phyloP scores from a whole-genome alignment of 2,113 vertebrate genomes.

The Lethenteron reissneri region DNA sequence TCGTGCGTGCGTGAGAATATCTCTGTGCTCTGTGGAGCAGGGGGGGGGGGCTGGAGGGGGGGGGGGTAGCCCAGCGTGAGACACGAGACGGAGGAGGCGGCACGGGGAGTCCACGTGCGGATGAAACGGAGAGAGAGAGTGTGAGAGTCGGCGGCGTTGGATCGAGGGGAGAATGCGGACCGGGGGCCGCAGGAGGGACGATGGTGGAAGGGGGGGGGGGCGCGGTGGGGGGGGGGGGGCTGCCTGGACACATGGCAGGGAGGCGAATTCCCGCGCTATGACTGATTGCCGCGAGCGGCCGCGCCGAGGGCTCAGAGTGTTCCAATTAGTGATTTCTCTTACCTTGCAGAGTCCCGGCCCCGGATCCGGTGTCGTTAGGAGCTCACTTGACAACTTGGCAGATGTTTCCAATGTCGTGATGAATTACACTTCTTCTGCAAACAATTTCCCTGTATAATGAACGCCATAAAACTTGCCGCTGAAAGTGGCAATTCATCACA shows the following conservation, averaged over 20 bases:
- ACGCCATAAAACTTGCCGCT: constrained; percentile 6
- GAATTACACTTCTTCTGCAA: constrained; percentile 7
- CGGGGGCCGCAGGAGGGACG: not conserved
- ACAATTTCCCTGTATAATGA: constrained; percentile 7
- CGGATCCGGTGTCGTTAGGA: constrained; percentile 5
- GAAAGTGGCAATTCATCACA: constrained; percentile 6
- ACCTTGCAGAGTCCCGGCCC: constrained; percentile 3
- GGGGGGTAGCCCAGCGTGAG: too few species aligned
- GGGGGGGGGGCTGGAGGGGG: too few species aligned
- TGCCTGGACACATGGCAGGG: not conserved
- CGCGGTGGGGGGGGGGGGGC: not conserved
- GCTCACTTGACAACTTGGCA: constrained; percentile 6
- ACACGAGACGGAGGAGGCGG: not conserved
- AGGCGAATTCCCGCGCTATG: not conserved
- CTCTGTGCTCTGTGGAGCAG: too few species aligned
- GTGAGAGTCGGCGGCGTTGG: not conserved
- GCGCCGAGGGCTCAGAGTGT: not conserved
- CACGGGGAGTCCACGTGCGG: not conserved
- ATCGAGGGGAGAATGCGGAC: not conserved
- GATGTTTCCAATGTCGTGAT: constrained; percentile 6
- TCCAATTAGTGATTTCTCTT: constrained; percentile 4
- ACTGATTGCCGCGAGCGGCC: constrained; percentile 1
- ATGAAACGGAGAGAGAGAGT: not conserved
- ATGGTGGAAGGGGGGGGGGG: not conserved
- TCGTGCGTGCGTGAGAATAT: too few species aligned